phyloP scores from a whole-genome alignment of 30 jellyfish, hydroid and myxozoan species.

The Aurelia aurita complex sp. Pacific region DNA sequence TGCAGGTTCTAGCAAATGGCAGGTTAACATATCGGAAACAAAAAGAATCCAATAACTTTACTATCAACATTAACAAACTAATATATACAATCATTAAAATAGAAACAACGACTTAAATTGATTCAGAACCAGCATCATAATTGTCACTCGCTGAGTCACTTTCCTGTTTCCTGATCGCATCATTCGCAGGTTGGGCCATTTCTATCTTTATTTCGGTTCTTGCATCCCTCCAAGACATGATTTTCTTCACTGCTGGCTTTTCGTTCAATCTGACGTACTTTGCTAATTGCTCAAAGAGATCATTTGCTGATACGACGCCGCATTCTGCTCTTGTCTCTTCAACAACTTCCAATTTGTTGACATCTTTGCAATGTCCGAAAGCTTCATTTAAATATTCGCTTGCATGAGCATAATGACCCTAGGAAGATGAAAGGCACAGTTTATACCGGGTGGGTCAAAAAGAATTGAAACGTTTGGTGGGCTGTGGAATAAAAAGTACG shows the following conservation, averaged over 20 bases:
- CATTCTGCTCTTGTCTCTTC: constrained; percentile 52
- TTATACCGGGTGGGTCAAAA: too few species aligned
- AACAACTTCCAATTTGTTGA: constrained; percentile 3
- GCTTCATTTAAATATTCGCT: constrained; percentile 57
- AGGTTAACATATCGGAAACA: too few species aligned
- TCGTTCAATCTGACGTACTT: constrained; percentile 34
- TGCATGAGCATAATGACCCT: constrained; percentile 63
- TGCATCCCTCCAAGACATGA: constrained; percentile 63
- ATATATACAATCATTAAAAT: background rate
- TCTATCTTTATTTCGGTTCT: constrained; percentile 29
- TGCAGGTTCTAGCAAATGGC: too few species aligned
- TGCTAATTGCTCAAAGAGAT: constrained; percentile 34
- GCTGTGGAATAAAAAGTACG: too few species aligned
- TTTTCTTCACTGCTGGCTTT: constrained; percentile 15
- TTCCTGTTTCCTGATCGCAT: background rate
- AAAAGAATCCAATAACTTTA: too few species aligned
- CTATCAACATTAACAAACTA: too few species aligned
- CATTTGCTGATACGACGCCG: constrained; percentile 62
- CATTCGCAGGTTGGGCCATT: background rate
- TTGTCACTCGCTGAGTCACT: background rate
- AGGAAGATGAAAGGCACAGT: background rate
- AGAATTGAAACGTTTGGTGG: too few species aligned
- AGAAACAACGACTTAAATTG: background rate
- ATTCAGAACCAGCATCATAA: background rate
- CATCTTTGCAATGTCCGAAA: constrained; percentile 26